Conservation (phyloP, 2,797 vertebrate species). For the Heterohyrax brucei region DNA sequence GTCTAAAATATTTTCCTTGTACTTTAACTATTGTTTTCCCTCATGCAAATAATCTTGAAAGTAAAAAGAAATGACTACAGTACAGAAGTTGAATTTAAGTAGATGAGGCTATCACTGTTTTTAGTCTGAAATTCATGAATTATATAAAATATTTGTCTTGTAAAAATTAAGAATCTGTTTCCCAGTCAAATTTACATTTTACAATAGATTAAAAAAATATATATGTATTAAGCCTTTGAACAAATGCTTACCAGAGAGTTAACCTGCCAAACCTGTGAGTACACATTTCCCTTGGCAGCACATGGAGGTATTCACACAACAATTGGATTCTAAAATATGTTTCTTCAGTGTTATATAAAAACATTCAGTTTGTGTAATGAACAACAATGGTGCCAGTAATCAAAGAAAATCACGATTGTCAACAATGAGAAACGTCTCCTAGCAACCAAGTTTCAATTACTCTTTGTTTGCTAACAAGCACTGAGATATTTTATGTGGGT, state of each 20-base stretch:
- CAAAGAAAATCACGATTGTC: constrained; percentile 87
- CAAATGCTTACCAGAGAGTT: constrained; percentile 62
- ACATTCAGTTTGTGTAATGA: constrained; percentile 85
- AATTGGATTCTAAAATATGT: constrained; percentile 81
- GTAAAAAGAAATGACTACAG: constrained; percentile 9
- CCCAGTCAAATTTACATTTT: constrained; percentile 32
- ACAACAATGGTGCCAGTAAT: constrained; percentile 87
- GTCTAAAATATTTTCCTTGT: constrained; percentile 36
- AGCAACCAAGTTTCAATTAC: constrained; percentile 90
- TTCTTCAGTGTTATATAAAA: constrained; percentile 83
- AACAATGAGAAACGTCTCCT: constrained; percentile 89
- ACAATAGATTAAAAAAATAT: constrained; percentile 49
- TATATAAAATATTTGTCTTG: constrained; percentile 44
- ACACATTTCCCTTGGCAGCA: constrained; percentile 76
- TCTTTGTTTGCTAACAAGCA: constrained; percentile 89
- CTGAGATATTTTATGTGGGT: constrained; percentile 84
- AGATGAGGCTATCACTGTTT: not conserved
- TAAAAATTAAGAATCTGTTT: constrained; percentile 56
- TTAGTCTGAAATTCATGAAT: constrained; percentile 6
- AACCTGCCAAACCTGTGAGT: constrained; percentile 67
- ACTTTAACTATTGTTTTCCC: constrained; percentile 47
- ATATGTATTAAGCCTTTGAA: constrained; percentile 34
- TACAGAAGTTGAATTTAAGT: constrained; percentile 4
- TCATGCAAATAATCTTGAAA: constrained; percentile 35
- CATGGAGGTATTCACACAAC: constrained; percentile 73